phyloP scores from a whole-genome alignment of 2,797 vertebrate species.

The Phrynocephalus forsythii region DNA sequence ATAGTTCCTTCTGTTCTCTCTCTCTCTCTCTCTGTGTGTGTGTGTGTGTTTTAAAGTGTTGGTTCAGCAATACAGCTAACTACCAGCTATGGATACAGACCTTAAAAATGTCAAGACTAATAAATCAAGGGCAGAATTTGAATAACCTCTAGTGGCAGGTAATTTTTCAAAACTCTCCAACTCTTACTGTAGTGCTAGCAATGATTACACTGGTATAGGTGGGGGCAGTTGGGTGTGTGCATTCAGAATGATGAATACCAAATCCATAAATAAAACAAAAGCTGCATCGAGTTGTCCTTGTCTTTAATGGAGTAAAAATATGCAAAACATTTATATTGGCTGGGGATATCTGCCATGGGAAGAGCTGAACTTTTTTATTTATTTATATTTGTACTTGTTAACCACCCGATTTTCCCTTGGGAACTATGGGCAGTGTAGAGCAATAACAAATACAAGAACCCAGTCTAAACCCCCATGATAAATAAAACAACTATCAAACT shows the following conservation, averaged over 20 bases:
- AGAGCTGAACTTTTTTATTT: neutral
- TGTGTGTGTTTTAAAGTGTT: conserved; percentile 66
- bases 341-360: neutral
- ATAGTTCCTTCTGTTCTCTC: conserved; percentile 67
- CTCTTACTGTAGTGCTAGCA: conserved; percentile 53
- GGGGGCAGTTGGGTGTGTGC: neutral
- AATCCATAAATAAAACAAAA: conserved; percentile 47
- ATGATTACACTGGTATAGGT: conserved; percentile 14
- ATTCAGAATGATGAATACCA: neutral
- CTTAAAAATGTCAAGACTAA: conserved; percentile 83
- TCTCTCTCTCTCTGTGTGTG: too few relatives aligned
- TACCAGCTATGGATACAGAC: conserved; percentile 75
- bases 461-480: too few relatives aligned
- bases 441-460: too few relatives aligned
- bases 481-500: too few relatives aligned
- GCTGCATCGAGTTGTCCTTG: neutral
- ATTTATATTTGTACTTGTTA: too few relatives aligned
- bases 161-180: conserved; percentile 79
- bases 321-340: neutral
- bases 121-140: conserved; percentile 81
- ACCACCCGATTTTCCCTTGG: too few relatives aligned
- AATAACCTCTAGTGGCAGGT: conserved; percentile 82
- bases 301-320: conserved; percentile 25
- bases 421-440: too few relatives aligned
- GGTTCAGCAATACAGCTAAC: conserved; percentile 82